phyloP scores from a whole-genome alignment of 2,888 invertebrate genomes.

The Tipula confusa region DNA sequence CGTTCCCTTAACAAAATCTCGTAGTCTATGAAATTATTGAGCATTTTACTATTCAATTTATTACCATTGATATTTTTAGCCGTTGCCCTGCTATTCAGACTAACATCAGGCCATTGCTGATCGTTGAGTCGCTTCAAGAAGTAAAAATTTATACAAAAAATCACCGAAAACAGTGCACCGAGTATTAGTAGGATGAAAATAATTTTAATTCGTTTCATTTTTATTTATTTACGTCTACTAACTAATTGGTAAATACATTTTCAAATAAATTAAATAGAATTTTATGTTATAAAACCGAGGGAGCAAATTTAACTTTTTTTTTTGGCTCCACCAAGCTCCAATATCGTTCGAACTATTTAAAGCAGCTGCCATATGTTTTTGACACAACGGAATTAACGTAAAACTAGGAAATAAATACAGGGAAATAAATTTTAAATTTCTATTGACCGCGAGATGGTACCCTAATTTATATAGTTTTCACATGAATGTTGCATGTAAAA shows the following conservation, averaged over 20 bases:
- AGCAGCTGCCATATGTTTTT: constrained; percentile 28
- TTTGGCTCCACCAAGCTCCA: background rate
- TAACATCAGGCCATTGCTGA: constrained; percentile 37
- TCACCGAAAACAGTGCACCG: constrained; percentile 35
- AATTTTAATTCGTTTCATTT: background rate
- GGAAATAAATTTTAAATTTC: background rate
- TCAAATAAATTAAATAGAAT: background rate
- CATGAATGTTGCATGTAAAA: constrained; percentile 67
- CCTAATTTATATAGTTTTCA: constrained; percentile 37
- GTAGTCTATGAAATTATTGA: constrained; percentile 38
- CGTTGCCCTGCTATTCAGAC: constrained; percentile 32
- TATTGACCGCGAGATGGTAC: background rate
- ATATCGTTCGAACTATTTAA: background rate
- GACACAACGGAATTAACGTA: background rate
- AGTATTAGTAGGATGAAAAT: constrained; percentile 32
- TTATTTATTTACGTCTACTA: background rate
- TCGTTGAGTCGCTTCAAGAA: constrained; percentile 48
- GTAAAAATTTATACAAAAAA: constrained; percentile 45
- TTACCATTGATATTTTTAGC: constrained; percentile 37
- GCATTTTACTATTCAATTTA: constrained; percentile 44
- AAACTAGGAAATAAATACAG: background rate
- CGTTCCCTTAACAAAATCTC: constrained; percentile 42
- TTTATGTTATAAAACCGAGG: background rate
- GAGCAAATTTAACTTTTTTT: background rate
- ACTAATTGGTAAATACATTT: background rate